Percentiles rank a stretch among this genome's conserved stretches.
Conservation (phyloP, 1,140 invertebrate species). For the Bombus terrestris region DNA sequence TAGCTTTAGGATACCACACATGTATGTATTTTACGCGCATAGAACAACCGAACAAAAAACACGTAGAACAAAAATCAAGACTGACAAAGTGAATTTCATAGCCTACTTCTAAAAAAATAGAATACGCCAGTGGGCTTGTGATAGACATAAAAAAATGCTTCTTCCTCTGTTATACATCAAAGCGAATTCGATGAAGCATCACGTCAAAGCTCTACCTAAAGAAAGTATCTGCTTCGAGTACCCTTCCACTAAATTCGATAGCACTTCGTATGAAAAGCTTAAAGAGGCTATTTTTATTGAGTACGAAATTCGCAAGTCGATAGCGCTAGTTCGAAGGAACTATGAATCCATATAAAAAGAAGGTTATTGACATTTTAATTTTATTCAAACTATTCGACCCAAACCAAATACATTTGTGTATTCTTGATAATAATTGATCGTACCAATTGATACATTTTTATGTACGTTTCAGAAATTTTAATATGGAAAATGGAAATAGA, state of each 20-base stretch:
- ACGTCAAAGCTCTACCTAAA: constrained; percentile 74
- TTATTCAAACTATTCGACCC: not conserved
- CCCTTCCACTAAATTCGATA: constrained; percentile 64
- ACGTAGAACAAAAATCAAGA: not conserved
- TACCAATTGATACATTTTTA: not conserved
- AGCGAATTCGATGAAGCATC: constrained; percentile 77
- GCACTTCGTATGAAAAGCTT: constrained; percentile 54
- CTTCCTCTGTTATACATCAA: constrained; percentile 76
- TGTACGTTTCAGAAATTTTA: not conserved
- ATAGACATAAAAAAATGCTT: not conserved
- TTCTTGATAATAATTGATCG: not conserved
- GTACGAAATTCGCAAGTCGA: constrained; percentile 57
- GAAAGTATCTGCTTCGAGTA: constrained; percentile 71
- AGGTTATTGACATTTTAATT: not conserved
- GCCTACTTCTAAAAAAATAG: not conserved
- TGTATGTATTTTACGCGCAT: not conserved
- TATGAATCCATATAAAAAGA: not conserved
- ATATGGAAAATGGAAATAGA: too few relatives aligned
- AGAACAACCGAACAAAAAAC: not conserved
- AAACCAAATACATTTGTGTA: not conserved
- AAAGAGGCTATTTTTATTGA: constrained; percentile 70
- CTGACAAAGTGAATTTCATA: not conserved
- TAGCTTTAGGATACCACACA: not conserved
- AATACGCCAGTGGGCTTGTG: not conserved
- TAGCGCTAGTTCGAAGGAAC: not conserved